These are phyloP conservation scores for Cremastobaeus sp. DNA, from an alignment of 2,888 invertebrate genomes.

Conservation along the genomic window DNA sequence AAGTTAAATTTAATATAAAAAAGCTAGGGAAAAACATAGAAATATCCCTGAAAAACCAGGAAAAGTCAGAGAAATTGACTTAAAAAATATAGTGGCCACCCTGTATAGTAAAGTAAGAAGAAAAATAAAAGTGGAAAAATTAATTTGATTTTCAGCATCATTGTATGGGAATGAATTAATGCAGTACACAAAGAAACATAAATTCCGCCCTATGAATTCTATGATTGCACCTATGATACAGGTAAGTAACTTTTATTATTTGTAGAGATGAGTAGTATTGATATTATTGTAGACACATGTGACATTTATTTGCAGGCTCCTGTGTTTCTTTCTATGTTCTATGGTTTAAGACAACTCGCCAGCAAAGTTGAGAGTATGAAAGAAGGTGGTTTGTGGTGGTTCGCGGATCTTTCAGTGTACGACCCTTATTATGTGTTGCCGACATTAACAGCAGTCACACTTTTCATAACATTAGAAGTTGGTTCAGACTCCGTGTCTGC, in stretches of 20 bases:
- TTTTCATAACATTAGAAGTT: slow-evolving; percentile 90
- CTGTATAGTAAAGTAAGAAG: too few species aligned
- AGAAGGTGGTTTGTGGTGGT: slow-evolving; percentile 94
- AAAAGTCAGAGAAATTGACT: too few species aligned
- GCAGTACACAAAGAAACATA: slow-evolving; percentile 89
- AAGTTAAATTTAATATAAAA: too few species aligned
- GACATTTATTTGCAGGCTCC: slow-evolving; percentile 83
- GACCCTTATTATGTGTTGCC: slow-evolving; percentile 95
- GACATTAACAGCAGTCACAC: slow-evolving; percentile 88
- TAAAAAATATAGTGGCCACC: too few species aligned
- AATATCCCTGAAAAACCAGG: too few species aligned
- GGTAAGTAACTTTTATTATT: slow-evolving; percentile 78
- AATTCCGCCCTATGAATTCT: slow-evolving; percentile 89
- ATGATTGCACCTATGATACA: slow-evolving; percentile 88
- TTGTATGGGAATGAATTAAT: slow-evolving; percentile 88
- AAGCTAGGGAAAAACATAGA: too few species aligned
- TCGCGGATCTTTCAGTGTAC: slow-evolving; percentile 91
- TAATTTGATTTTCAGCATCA: slow-evolving; percentile 80
- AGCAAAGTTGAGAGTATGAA: slow-evolving; percentile 92
- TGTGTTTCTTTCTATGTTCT: slow-evolving; percentile 94
- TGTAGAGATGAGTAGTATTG: too few species aligned
- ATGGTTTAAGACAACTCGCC: slow-evolving; percentile 92
- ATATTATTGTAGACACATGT: too few species aligned
- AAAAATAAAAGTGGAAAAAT: too few species aligned
- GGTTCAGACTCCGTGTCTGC: slow-evolving; percentile 87